Base-by-base conservation (phyloP, 2,797 vertebrate genomes). In the Arnoldichthys spilopterus region DNA sequence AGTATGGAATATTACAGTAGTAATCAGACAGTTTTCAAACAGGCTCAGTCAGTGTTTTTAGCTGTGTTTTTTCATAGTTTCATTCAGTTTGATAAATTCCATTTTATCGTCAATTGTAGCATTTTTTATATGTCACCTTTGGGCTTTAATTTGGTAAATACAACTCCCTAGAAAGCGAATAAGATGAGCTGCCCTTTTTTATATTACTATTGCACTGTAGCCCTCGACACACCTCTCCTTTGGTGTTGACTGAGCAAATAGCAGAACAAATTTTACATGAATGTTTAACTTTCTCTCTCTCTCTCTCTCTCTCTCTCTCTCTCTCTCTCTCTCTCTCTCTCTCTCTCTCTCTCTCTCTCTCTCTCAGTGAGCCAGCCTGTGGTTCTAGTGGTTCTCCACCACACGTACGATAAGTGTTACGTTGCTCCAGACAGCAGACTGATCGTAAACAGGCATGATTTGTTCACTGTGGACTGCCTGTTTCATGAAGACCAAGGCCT, bases 391-490 rank as follows among this genome's bases (percentile, higher is more conserved):
- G 62, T 64, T 15, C 30, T 75, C 45, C 30, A 75, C n/a, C 61
- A 75, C 73, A 75, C 73, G 0, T 75, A 53, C 40, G 32, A 75
- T 53, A 12, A 15, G 0, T 0, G 66, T 53, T 54, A 11, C 4
- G 2, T 75, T 1, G n/a, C 20, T 75, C 73, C 73, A 66, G n/a
- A 66, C 13, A 66, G 73, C 62, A 54, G 32, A 20, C 13, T 9
- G 0, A 2, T 0, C 24, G 32, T 75, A 26, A 40, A 24, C 7
- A 53, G 30, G 12, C 12, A 1, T 1, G 8, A 43, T 28, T n/a
- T 75, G 30, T 66, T 75, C 6, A 20, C 32, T 20, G 61, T 75
- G 61, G 73, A 75, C 62, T 53, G 61, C n/a, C 73, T 75, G 37
- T 40, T n/a, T 18, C 15, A 75, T 66, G 73, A 75, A 75, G 61